Base-by-base conservation (phyloP, 1,140 invertebrate species). In the Ylistrum balloti region DNA sequence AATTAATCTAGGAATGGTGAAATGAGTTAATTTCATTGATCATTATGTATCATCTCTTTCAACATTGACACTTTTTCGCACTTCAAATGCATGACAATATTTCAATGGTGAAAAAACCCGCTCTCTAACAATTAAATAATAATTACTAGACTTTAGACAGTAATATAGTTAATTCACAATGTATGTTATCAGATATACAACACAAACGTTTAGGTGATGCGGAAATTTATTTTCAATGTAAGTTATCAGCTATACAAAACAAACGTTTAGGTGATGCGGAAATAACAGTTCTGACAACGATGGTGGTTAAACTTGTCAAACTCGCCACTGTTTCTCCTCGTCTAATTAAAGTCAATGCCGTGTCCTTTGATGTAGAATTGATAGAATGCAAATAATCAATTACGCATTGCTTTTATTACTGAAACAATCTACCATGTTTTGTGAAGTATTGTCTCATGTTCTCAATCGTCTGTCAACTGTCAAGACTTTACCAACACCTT, bases 301-400 rank as follows among this genome's bases (percentile, higher is more conserved):
- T 2, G 22, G n/a, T 9, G 56, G 3, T 2, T 7, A 28, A 22
- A 22, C 56, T 9, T 74, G 22, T 28, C 17, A 3, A 74, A 74
- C 56, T 74, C 5, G 9, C 5, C 28, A 3, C 17, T 28, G 28
- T 74, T 28, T 74, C 22, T 74, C 28, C 3, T 74, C n/a, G n/a
- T 74, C n/a, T 74, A 74, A n/a, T 74, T 74, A 74, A 74, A 74
- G 56, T 74, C 56, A 74, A 74, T 28, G 28, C 22, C n/a, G 22
- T 3, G n/a, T 17, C 5, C 56, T 74, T 74, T 74, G 56, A 74
- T 74, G 56, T 74, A 17, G 22, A 17, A 28, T 74, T 48, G 22
- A 74, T 74, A 11, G 56, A 9, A 74, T 74, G 56, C 56, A 74
- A 74, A 74, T 74, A 74, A 74, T 74, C 56, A 74, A 74, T 74